Conservation (phyloP, 2,113 vertebrate species). For the Acanthochromis polyacanthus region DNA sequence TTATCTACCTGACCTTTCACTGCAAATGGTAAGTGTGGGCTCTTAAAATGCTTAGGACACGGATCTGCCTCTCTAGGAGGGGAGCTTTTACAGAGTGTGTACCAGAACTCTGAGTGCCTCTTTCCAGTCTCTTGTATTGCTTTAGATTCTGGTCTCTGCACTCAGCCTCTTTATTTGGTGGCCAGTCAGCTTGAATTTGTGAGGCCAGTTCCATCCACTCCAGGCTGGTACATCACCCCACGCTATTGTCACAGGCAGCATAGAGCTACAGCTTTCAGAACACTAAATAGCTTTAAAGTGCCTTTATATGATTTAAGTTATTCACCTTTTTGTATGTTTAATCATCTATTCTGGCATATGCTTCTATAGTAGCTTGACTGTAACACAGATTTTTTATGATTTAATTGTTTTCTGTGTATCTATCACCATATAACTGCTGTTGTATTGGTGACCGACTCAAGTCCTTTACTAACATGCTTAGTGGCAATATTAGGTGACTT, state of each 20-base stretch:
- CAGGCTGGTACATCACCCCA: neutral
- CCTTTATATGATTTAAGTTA: neutral
- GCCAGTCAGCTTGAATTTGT: conserved; percentile 19
- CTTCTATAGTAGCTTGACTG: neutral
- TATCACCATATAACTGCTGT: neutral
- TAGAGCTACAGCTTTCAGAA: neutral
- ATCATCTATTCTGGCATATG: neutral
- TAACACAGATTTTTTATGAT: neutral
- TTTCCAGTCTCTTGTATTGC: neutral
- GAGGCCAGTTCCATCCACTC: neutral
- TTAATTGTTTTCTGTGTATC: neutral
- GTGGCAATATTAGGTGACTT: neutral
- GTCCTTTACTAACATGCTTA: neutral
- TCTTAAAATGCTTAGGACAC: conserved; percentile 14
- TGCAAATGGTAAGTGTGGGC: conserved; percentile 22
- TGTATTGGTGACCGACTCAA: neutral
- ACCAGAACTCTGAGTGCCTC: neutral
- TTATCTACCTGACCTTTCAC: conserved; percentile 50
- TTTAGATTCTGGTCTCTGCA: conserved; percentile 10
- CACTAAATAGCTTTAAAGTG: neutral
- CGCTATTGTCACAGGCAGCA: neutral
- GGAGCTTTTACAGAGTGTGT: neutral
- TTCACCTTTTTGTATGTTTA: neutral
- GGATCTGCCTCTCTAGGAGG: neutral
- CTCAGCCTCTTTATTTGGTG: conserved; percentile 16